phyloP scores from a whole-genome alignment of 92 coral and sea anemone genomes.

The Desmophyllum pertusum region DNA sequence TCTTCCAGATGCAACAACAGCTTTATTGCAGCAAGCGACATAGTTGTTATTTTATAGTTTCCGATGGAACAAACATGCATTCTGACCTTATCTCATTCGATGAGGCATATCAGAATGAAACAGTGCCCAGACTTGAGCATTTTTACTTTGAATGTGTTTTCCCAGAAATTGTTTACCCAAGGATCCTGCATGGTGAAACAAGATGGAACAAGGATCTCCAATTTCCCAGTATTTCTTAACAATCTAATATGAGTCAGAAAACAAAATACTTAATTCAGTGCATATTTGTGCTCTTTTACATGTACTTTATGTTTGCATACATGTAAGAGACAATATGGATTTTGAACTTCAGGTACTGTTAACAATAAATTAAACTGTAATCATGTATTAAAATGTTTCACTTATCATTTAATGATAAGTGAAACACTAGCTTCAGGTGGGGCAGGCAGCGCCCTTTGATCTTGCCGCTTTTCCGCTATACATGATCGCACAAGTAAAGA shows the following conservation, averaged over 20 bases:
- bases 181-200: constrained; percentile 48
- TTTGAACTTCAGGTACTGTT: no score
- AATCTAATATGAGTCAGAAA: background rate
- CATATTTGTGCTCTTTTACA: no score
- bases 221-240: constrained; percentile 52
- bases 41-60: constrained; percentile 66
- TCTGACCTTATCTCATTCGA: constrained; percentile 59
- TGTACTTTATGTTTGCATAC: no score
- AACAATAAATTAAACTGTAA: no score
- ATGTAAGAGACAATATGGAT: no score
- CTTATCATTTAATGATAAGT: no score
- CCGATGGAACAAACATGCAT: constrained; percentile 55
- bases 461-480: no score
- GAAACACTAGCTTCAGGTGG: no score
- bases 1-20: constrained; percentile 68
- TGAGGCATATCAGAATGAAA: constrained; percentile 51
- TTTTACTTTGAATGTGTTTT: constrained; percentile 70
- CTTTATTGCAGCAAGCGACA: constrained; percentile 50
- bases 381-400: no score
- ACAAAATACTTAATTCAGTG: no score
- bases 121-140: constrained; percentile 50
- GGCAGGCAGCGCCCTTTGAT: no score
- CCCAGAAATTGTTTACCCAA: constrained; percentile 79
- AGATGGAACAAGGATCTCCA: constrained; percentile 68
- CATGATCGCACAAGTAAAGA: no score